These are phyloP conservation scores for Acropora yongei DNA, from an alignment of 64 coral and sea anemone species.

Conservation along the genomic window DNA sequence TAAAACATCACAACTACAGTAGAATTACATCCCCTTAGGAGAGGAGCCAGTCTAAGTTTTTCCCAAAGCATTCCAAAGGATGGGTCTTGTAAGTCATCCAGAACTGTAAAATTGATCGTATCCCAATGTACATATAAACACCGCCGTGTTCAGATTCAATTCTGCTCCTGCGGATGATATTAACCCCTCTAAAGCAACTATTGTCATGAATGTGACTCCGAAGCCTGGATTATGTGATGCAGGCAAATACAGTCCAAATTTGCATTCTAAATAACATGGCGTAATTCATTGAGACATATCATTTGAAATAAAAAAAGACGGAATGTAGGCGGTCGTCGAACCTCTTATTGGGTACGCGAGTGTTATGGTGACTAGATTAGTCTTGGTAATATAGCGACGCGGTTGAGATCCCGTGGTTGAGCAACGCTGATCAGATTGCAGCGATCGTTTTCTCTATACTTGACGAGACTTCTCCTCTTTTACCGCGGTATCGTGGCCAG, in stretches of 20 bases:
- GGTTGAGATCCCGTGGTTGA: neutral
- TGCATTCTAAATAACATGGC: too few species aligned
- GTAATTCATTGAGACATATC: too few species aligned
- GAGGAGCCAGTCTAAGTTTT: neutral
- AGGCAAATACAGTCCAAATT: too few species aligned
- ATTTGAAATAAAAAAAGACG: too few species aligned
- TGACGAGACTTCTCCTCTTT: neutral
- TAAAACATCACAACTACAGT: too few species aligned
- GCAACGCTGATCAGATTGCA: neutral
- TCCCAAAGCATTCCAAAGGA: slow-evolving; percentile 45
- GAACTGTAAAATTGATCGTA: slow-evolving; percentile 14
- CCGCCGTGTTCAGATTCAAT: slow-evolving; percentile 43
- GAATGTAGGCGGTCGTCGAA: too few species aligned
- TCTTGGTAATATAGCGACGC: neutral
- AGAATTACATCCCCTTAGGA: slow-evolving; percentile 11
- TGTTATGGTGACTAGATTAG: too few species aligned
- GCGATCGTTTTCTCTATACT: neutral
- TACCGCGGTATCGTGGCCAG: neutral
- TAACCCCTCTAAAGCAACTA: neutral
- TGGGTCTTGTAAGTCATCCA: neutral
- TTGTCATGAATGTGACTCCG: too few species aligned
- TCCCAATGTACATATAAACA: slow-evolving; percentile 57
- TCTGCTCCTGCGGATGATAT: slow-evolving; percentile 50
- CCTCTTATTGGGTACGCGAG: too few species aligned
- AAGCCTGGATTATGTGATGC: too few species aligned